Conservation (phyloP, 2,888 invertebrate genomes). For the Amphipyra tragopoginis region DNA sequence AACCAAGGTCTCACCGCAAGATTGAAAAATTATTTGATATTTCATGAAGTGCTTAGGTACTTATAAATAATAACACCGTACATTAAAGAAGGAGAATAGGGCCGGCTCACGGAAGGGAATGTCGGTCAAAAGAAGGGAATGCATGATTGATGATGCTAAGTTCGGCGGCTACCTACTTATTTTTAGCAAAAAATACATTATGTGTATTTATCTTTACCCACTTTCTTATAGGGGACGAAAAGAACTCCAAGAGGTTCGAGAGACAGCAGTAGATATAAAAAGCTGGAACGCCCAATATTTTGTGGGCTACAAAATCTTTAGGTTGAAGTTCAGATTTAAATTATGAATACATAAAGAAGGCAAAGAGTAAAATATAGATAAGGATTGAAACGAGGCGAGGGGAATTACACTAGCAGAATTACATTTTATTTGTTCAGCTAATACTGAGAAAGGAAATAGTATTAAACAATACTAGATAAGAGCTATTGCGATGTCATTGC, state of each 20-base stretch:
- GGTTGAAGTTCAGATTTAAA: too few relatives aligned
- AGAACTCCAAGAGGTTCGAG: neutral
- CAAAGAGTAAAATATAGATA: too few relatives aligned
- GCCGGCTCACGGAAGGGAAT: conserved; percentile 55
- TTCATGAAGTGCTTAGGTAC: conserved; percentile 21
- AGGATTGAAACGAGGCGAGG: too few relatives aligned
- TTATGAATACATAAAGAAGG: too few relatives aligned
- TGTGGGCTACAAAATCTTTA: too few relatives aligned
- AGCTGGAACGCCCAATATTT: too few relatives aligned
- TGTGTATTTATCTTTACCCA: neutral
- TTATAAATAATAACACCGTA: conserved; percentile 24
- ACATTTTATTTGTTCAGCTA: conserved; percentile 15
- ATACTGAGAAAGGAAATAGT: conserved; percentile 23
- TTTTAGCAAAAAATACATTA: conserved; percentile 17
- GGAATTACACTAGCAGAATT: neutral
- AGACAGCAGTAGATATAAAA: too few relatives aligned
- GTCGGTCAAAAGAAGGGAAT: conserved; percentile 73
- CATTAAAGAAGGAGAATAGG: conserved; percentile 47
- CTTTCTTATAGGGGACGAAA: neutral
- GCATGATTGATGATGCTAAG: conserved; percentile 78
- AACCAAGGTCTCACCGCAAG: neutral
- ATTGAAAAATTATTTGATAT: conserved; percentile 15
- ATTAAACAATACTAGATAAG: conserved; percentile 42
- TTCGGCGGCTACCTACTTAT: conserved; percentile 44
- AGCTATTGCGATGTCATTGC: conserved; percentile 49